phyloP scores from a whole-genome alignment of 2,113 vertebrate genomes.

The Hyla sarda region DNA sequence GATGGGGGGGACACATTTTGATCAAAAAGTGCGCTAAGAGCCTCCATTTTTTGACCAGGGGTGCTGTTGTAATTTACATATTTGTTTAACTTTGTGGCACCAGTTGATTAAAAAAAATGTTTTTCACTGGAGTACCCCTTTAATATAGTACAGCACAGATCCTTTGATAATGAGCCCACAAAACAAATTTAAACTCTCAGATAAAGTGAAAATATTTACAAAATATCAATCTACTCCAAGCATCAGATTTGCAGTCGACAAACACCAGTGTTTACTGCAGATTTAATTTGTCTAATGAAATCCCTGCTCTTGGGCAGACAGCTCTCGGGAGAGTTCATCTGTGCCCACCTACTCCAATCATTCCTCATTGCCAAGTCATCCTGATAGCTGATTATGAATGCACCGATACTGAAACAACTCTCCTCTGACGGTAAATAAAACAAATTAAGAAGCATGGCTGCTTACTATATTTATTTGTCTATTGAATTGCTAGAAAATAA shows the following conservation, averaged over 20 bases:
- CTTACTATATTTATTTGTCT: not conserved
- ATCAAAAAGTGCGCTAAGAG: too few species aligned
- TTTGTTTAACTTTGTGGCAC: too few species aligned
- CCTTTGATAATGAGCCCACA: not conserved
- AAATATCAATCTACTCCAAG: not conserved
- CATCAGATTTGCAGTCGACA: not conserved
- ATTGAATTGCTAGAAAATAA: not conserved
- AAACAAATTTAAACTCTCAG: not conserved
- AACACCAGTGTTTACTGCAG: not conserved
- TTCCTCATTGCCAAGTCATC: not conserved
- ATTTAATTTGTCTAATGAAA: not conserved
- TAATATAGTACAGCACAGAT: too few species aligned
- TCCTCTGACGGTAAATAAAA: not conserved
- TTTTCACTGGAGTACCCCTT: too few species aligned
- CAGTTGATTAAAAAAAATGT: too few species aligned
- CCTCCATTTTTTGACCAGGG: too few species aligned
- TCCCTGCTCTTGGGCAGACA: not conserved
- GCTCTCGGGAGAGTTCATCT: not conserved
- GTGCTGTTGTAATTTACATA: too few species aligned
- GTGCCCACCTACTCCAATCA: constrained; percentile 3
- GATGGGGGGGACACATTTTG: too few species aligned
- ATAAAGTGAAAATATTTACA: not conserved
- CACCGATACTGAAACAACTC: not conserved
- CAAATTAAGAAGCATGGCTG: not conserved
- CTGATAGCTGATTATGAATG: not conserved